Percentiles rank a stretch among this genome's conserved stretches.
Conservation (phyloP, 2,797 vertebrate species). For the Fundulus diaphanus region DNA sequence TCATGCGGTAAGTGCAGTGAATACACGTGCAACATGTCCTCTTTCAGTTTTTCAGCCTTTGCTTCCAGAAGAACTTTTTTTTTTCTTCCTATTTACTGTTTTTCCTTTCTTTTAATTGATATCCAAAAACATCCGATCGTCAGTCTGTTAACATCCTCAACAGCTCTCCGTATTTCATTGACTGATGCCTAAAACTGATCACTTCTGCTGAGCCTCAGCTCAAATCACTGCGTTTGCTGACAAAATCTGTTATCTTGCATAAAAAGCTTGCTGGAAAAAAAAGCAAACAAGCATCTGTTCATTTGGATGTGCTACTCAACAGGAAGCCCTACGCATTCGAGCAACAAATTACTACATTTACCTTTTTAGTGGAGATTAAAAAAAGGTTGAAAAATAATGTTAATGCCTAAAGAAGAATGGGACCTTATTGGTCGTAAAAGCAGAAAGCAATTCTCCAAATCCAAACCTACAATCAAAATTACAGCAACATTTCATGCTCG, state of each 20-base stretch:
- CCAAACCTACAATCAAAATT: background rate
- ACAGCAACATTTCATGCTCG: background rate
- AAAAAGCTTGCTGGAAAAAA: background rate
- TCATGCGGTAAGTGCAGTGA: conserved; percentile 86
- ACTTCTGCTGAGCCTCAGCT: conserved; percentile 18
- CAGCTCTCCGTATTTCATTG: conserved; percentile 19
- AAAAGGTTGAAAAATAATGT: background rate
- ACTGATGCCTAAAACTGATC: conserved; percentile 31
- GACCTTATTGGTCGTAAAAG: background rate
- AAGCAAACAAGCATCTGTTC: background rate
- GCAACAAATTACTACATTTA: background rate
- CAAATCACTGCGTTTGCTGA: conserved; percentile 18
- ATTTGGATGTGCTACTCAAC: background rate
- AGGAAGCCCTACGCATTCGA: background rate
- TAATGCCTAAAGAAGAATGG: background rate
- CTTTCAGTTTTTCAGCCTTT: background rate
- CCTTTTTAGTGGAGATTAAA: background rate
- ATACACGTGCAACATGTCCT: conserved; percentile 12
- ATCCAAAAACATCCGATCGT: conserved; percentile 3
- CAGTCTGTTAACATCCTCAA: conserved; percentile 22
- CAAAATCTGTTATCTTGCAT: background rate
- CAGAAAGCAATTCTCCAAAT: background rate
- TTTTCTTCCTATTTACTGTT: conserved; percentile 20
- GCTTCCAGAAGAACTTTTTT: conserved; percentile 1
- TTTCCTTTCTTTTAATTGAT: conserved; percentile 12